A percentile compares a stretch with the other conserved stretches of the same genome.
Conservation (phyloP, 2,888 invertebrate genomes). For the Galerucella pusilla region DNA sequence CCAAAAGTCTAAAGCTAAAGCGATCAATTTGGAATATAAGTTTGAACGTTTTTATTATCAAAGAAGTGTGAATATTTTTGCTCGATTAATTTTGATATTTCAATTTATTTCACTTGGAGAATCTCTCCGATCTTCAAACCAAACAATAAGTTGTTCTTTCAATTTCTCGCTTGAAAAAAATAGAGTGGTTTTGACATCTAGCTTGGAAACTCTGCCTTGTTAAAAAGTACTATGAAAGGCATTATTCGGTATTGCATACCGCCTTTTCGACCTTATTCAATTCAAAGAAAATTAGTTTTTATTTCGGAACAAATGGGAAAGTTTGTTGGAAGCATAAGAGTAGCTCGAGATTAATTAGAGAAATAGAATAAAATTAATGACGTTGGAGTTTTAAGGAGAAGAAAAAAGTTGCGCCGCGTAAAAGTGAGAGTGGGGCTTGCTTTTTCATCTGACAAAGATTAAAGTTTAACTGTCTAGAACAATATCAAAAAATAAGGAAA, state of each 20-base stretch:
- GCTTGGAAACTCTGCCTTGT: conserved; percentile 10
- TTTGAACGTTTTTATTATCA: no score
- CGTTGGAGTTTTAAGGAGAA: neutral
- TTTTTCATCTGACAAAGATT: no score
- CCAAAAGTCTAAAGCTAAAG: no score
- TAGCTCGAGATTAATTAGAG: neutral
- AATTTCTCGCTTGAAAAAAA: conserved; percentile 13
- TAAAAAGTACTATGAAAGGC: conserved; percentile 8
- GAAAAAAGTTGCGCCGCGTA: neutral
- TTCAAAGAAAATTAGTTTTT: conserved; percentile 1
- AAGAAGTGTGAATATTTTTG: neutral
- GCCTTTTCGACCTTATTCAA: conserved; percentile 6
- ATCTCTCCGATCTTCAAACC: neutral
- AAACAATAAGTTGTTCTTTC: conserved; percentile 3
- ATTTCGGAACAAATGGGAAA: conserved; percentile 4
- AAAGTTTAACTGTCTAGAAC: no score
- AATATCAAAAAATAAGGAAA: no score
- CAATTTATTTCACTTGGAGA: neutral
- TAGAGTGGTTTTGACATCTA: conserved; percentile 8
- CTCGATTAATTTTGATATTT: neutral
- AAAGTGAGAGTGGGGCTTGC: no score
- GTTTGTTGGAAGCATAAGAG: neutral
- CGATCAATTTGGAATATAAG: no score
- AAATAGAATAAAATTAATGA: neutral
- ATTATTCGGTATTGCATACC: conserved; percentile 15